A percentile compares a stretch with the other conserved stretches of the same genome.
These are phyloP conservation scores for Corvus cornix DNA, from an alignment of 2,113 vertebrate genomes.

Conservation along the genomic window DNA sequence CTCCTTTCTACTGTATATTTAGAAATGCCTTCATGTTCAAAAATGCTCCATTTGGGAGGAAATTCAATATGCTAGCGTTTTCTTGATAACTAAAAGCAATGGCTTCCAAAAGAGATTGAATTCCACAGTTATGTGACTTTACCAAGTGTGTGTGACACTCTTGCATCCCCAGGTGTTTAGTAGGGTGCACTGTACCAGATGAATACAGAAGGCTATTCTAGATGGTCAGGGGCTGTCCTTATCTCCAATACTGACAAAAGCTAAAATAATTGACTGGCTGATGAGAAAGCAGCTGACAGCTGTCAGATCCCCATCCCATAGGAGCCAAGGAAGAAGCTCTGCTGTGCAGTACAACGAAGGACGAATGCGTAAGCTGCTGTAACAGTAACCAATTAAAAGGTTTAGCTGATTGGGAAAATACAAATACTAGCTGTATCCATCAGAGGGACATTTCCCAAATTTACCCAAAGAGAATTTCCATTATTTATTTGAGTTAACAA, in stretches of 20 bases:
- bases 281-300: conserved; percentile 20
- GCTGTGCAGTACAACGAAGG: not conserved
- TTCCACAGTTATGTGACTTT: not conserved
- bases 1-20: conserved; percentile 68
- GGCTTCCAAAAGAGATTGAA: conserved; percentile 15
- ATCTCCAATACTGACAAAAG: not conserved
- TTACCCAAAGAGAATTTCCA: not conserved
- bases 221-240: not conserved
- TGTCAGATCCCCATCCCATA: not conserved
- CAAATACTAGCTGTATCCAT: not conserved
- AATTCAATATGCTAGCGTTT: conserved; percentile 46
- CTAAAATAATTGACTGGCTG: conserved; percentile 2
- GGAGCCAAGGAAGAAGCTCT: not conserved
- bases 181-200: conserved; percentile 8
- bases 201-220: conserved; percentile 8
- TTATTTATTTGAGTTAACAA: not conserved
- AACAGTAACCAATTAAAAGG: not conserved
- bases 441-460: not conserved
- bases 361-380: not conserved
- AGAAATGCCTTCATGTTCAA: conserved; percentile 60
- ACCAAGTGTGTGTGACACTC: not conserved
- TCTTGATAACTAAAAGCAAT: conserved; percentile 53
- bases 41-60: conserved; percentile 48
- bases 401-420: not conserved
- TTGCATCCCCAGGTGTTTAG: not conserved